Percentiles rank a stretch among this genome's conserved stretches.
Conservation (phyloP, 2,113 vertebrate genomes). For the Panthera tigris region DNA sequence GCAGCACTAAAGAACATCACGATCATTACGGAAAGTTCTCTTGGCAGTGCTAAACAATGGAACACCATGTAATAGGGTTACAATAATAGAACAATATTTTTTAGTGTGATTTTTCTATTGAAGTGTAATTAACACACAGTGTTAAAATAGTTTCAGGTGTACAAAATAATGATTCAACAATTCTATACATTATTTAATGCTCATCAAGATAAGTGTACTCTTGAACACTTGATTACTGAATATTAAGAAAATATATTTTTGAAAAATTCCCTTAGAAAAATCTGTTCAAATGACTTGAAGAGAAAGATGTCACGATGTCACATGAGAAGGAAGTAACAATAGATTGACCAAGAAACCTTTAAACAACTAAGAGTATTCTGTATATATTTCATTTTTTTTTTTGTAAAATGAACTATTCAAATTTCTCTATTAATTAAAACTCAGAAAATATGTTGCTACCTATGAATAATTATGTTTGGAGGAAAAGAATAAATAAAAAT, state of each 20-base stretch:
- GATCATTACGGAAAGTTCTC: not conserved
- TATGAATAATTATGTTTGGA: not conserved
- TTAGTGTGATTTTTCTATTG: not conserved
- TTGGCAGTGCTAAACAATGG: not conserved
- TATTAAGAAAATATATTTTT: not conserved
- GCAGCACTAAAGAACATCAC: not conserved
- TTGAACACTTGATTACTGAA: not conserved
- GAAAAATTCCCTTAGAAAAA: not conserved
- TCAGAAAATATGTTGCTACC: not conserved
- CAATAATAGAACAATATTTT: not conserved
- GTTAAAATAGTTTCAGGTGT: not conserved
- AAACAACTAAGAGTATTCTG: not conserved
- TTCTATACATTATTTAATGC: not conserved
- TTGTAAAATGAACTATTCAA: not conserved
- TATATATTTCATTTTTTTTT: not conserved
- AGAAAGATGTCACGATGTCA: not conserved
- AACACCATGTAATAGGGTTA: not conserved
- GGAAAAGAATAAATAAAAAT: not conserved
- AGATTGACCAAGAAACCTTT: not conserved
- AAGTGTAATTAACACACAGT: not conserved
- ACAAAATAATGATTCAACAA: not conserved
- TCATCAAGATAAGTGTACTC: not conserved
- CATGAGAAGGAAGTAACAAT: not conserved
- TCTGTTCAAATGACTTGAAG: not conserved
- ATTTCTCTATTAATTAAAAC: not conserved